These are phyloP conservation scores for Microtus ochrogaster DNA, from an alignment of 2,113 vertebrate genomes.

Conservation along the genomic window DNA sequence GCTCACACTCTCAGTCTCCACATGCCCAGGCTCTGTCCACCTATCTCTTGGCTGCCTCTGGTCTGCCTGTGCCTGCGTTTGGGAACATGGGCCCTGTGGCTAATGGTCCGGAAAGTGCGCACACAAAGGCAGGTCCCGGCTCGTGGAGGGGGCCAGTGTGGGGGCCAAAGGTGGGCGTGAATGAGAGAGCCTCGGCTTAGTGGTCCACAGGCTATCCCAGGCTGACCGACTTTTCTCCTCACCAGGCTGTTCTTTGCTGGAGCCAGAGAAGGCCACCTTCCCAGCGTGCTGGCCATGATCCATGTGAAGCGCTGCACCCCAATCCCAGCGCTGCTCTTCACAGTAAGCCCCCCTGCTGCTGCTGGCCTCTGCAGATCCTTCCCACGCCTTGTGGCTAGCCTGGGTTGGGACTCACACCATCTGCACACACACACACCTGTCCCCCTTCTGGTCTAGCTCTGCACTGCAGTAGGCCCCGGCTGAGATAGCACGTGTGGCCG, in stretches of 20 bases:
- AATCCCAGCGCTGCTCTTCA: constrained; percentile 95
- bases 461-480: not conserved
- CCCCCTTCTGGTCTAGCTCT: not conserved
- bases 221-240: constrained; percentile 58
- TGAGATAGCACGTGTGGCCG: not conserved
- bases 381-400: not conserved
- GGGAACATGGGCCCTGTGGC: not conserved
- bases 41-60: not conserved
- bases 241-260: constrained; percentile 95
- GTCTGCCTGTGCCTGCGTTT: constrained; percentile 49
- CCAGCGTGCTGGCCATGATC: constrained; percentile 95
- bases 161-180: not conserved
- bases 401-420: not conserved
- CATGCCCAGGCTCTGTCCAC: not conserved
- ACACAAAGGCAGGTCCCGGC: not conserved
- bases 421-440: too few species aligned
- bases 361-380: not conserved
- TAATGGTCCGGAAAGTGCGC: not conserved
- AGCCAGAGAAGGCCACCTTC: constrained; percentile 95
- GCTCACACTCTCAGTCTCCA: not conserved
- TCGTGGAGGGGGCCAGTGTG: not conserved
- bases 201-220: not conserved
- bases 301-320: constrained; percentile 94
- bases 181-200: not conserved
- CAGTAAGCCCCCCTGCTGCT: constrained; percentile 85